Base-by-base conservation (phyloP, 2,888 invertebrate species). In the Nomada ruficornis region DNA sequence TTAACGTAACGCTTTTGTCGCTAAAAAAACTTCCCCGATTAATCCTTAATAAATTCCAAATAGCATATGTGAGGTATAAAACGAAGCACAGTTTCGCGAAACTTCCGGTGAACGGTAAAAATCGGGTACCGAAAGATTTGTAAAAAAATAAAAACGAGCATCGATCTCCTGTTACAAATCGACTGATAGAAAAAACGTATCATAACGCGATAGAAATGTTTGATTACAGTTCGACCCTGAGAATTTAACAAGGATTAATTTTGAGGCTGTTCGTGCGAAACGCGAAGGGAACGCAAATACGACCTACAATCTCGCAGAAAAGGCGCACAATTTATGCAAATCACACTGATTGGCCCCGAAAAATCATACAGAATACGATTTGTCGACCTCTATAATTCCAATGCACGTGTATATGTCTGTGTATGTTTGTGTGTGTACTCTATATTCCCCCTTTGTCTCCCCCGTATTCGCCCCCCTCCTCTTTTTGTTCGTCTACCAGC, bases 291-390 rank as follows among this genome's bases (percentile, higher is more conserved):
- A 81, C 68, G 69, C 50, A 65, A 60, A 52, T 75, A 36, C 74
- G 64, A 65, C 65, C 59, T 59, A 59, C 29, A n/a, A 50, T 70
- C 64, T 54, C 42, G 63, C 70, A 57, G 52, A 80, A 73, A 50
- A 68, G 73, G 60, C 67, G 80, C 72, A 29, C 67, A 55, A 73
- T 80, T 72, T 62, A 44, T 63, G 36, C 44, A 70, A 47, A 76
- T 82, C 77, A 78, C 89, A 91, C 88, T 88, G 88, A 92, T 92
- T 92, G 92, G 92, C 91, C 92, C 92, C 92, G 74, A 89, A 91
- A 91, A 91, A 89, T 91, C 90, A 91, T 90, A 36, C 36, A 92
- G 89, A 84, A 90, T 90, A 86, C 82, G 65, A 55, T 71, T 74
- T 69, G 65, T 74, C 60, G 67, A 63, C 47, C 54, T 55, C 47